Base-by-base conservation (phyloP, 2,888 invertebrate species). In the Drosophila picticornis region DNA sequence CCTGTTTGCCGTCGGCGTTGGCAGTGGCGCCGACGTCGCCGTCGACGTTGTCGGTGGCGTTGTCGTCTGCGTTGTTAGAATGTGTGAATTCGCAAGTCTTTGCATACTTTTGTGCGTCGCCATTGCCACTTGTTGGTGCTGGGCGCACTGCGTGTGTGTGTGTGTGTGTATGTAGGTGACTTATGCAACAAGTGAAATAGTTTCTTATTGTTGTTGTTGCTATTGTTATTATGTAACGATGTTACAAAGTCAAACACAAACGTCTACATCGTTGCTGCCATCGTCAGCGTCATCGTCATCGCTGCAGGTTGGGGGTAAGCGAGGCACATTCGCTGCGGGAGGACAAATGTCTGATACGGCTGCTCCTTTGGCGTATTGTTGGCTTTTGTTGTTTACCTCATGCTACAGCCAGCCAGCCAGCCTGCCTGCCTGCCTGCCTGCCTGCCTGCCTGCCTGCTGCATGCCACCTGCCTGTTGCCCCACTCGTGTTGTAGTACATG, bases 131-230 rank as follows among this genome's bases (percentile, higher is more conserved):
- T 88, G 90, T 87, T 87, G 87, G 75, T 32, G 65, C 72, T 70
- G 68, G 77, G 43, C 48, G 43, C 19, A 25, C 40, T 40, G 27
- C 63, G 65, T 62, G 52, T 29, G 31, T 68, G 55, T 62, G 77
- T 29, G 64, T 73, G 51, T 63, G 66, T 71, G 62, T 75, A 70
- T 68, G 71, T 73, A 55, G 46, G 70, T 72, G 71, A 80, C 75
- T 83, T 87, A 80, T 89, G 88, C 88, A 88, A 88, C 88, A 88
- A 89, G 88, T 89, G 87, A 71, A 73, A 83, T 79, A 89, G 82
- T 86, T 76, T 58, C 50, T 52, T 72, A 63, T 59, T 70, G 56
- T 51, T 61, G 31, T 29, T 22, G 34, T 19, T 72, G 57, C 34
- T 65, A 57, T 61, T 77, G 77, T 78, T 84, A 83, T 78, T 86